These are phyloP conservation scores for Anguilla pacifica DNA, from an alignment of 2,797 vertebrate genomes.

Conservation along the genomic window DNA sequence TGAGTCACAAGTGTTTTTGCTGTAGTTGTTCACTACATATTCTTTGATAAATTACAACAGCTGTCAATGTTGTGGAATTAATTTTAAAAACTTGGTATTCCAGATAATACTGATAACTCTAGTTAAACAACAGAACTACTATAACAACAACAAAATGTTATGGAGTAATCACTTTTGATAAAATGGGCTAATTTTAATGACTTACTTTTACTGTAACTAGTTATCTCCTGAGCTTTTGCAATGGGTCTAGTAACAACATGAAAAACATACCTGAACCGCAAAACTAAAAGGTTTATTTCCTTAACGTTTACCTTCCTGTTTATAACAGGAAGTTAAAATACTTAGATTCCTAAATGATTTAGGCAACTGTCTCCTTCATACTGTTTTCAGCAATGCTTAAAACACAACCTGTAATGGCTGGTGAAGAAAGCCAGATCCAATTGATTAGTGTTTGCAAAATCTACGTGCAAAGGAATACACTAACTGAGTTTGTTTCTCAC, in stretches of 20 bases:
- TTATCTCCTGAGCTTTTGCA: not conserved
- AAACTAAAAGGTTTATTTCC: not conserved
- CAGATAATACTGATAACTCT: not conserved
- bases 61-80: not conserved
- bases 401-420: not conserved
- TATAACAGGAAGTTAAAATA: conserved; percentile 10
- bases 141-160: not conserved
- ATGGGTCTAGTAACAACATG: not conserved
- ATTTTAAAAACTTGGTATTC: not conserved
- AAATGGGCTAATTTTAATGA: not conserved
- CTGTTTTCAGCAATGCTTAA: not conserved
- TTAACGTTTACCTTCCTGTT: not conserved
- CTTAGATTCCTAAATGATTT: not conserved
- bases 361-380: not conserved
- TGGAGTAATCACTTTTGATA: not conserved
- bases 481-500: not conserved
- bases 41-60: not conserved
- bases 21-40: not conserved
- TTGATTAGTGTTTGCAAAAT: not conserved
- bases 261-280: not conserved
- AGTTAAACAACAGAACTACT: not conserved
- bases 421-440: not conserved
- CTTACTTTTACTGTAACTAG: not conserved
- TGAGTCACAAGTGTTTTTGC: not conserved
- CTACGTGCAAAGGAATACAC: not conserved